Conservation (phyloP, 2,797 vertebrate genomes). For the Argya squamiceps region DNA sequence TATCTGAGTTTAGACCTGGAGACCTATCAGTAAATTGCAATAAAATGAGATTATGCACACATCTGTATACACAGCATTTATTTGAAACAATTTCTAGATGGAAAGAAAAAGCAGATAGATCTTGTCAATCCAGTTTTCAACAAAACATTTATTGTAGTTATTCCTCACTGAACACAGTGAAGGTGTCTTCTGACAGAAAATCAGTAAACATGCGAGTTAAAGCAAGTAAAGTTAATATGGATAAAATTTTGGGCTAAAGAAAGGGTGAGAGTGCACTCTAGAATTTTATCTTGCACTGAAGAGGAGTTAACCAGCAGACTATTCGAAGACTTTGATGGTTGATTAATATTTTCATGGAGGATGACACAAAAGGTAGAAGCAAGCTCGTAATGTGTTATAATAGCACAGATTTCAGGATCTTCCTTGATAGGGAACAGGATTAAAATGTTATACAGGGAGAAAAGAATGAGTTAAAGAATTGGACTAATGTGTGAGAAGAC, state of each 20-base stretch:
- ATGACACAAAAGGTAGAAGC: not conserved
- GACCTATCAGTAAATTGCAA: not conserved
- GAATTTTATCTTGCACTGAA: not conserved
- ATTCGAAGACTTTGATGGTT: not conserved
- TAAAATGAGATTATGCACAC: not conserved
- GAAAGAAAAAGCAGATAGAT: not conserved
- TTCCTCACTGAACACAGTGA: not conserved
- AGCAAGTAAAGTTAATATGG: not conserved
- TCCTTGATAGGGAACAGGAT: not conserved
- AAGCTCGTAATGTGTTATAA: not conserved
- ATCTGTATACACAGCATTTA: not conserved
- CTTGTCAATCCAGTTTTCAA: not conserved
- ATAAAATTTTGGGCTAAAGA: not conserved
- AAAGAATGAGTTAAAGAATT: not conserved
- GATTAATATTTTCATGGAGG: not conserved
- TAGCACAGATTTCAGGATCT: not conserved
- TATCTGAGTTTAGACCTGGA: not conserved
- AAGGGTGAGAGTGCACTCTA: fast-evolving
- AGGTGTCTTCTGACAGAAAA: not conserved
- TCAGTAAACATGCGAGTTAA: not conserved
- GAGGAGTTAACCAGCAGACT: not conserved
- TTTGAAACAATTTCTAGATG: not conserved
- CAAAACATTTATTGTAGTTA: not conserved
- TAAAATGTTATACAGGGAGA: not conserved
- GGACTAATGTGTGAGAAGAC: not conserved